Evolutionary conservation across 92 coral and sea anemone genomes (phyloP).

Genomic region (Montipora capitata): DNA sequence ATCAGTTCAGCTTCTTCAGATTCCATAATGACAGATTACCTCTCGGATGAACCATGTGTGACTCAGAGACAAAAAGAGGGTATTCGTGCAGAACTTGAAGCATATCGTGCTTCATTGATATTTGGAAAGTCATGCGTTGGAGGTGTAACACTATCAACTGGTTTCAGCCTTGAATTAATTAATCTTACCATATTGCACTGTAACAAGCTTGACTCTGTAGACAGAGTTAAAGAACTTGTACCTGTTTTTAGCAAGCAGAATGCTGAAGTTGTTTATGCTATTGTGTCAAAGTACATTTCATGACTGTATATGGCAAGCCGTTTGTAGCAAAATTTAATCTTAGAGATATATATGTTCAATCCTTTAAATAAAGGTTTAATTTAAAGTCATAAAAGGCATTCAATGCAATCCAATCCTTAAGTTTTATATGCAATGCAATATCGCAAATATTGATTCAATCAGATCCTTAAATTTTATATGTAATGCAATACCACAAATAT

Average conservation of each 20-base stretch:
- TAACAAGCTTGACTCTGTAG: slow-evolving; percentile 17
- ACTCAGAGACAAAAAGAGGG: neutral
- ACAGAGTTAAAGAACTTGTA: neutral
- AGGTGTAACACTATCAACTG: slow-evolving; percentile 50
- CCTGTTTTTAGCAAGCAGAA: slow-evolving; percentile 66
- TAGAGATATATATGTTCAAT: too few species aligned
- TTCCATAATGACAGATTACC: neutral
- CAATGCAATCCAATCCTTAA: too few species aligned
- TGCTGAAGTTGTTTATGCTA: slow-evolving; percentile 50
- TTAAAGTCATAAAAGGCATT: too few species aligned
- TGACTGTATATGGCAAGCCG: too few species aligned
- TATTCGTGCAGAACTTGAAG: slow-evolving; percentile 40
- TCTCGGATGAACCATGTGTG: neutral
- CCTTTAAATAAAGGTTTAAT: too few species aligned
- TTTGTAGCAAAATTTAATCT: too few species aligned
- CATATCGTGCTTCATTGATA: slow-evolving; percentile 12
- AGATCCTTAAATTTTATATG: too few species aligned
- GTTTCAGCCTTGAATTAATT: slow-evolving; percentile 60
- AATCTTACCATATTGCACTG: slow-evolving; percentile 26
- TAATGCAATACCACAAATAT: too few species aligned
- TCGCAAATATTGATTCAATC: too few species aligned
- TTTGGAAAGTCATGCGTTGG: slow-evolving; percentile 74
- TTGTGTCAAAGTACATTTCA: slow-evolving; percentile 22
- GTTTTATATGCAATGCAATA: too few species aligned
- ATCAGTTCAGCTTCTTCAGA: neutral